A percentile compares a stretch with the other conserved stretches of the same genome.
These are phyloP conservation scores for Triops cancriformis DNA, from an alignment of 1,140 invertebrate genomes.

Conservation along the genomic window DNA sequence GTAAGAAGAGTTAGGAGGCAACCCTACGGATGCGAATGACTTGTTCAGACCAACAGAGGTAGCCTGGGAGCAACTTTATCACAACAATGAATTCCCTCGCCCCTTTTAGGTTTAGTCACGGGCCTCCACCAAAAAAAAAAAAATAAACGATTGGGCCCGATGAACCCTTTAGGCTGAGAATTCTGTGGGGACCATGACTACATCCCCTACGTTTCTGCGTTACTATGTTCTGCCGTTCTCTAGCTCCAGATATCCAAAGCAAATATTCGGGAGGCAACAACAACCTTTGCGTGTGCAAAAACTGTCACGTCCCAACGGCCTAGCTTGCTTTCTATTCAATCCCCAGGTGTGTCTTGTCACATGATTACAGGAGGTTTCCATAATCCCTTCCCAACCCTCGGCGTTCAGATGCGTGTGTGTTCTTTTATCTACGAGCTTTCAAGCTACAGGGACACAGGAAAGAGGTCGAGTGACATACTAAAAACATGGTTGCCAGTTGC, in stretches of 20 bases:
- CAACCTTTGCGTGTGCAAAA: neutral
- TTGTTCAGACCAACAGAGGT: slow-evolving; percentile 2
- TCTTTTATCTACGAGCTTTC: neutral
- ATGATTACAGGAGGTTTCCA: neutral
- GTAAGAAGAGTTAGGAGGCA: neutral
- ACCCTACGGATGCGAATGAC: neutral
- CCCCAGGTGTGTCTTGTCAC: slow-evolving; percentile 4
- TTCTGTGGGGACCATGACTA: neutral
- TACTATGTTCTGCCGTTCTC: neutral
- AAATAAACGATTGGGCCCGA: neutral
- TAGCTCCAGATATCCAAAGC: neutral
- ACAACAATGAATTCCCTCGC: neutral
- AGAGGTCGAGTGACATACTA: neutral
- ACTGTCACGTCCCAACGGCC: neutral
- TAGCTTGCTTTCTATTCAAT: neutral
- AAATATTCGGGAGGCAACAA: neutral
- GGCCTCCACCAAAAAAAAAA: neutral
- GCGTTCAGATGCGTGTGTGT: neutral
- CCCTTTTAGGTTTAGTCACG: neutral
- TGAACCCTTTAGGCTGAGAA: neutral
- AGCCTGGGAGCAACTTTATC: neutral
- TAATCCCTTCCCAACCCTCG: neutral
- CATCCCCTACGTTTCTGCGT: neutral
- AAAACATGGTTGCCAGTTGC: neutral
- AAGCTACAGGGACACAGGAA: neutral